These are phyloP conservation scores for Phataginus tricuspis DNA, from an alignment of 2,797 vertebrate species.

Conservation along the genomic window DNA sequence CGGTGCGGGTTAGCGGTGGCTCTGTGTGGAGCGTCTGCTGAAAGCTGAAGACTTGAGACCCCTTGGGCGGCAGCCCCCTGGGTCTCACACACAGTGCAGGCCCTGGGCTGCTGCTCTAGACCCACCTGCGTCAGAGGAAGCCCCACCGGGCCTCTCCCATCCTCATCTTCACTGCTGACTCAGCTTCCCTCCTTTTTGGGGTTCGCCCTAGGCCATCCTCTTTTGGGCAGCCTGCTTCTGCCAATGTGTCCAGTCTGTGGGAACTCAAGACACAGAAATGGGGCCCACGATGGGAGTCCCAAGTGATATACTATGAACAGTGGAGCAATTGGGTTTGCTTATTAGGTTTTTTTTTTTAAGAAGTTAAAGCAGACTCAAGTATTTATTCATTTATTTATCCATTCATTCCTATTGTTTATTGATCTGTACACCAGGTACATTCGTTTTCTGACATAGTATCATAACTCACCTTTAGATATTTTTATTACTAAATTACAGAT, in stretches of 20 bases:
- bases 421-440: neutral
- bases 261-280: neutral
- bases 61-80: neutral
- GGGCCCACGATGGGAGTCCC: neutral
- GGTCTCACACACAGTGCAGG: neutral
- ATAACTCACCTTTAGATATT: neutral
- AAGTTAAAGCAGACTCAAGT: neutral
- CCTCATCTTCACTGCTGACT: neutral
- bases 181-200: neutral
- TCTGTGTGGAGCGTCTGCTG: neutral
- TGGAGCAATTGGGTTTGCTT: neutral
- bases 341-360: neutral
- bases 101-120: neutral
- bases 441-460: conserved; percentile 14
- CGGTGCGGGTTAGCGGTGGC: neutral
- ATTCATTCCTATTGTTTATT: neutral
- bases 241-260: neutral
- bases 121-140: neutral
- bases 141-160: neutral
- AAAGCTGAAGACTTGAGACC: neutral
- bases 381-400: neutral
- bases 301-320: neutral
- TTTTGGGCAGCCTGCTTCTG: neutral
- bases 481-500: neutral
- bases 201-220: neutral